These are phyloP conservation scores for Laspeyria flexula DNA, from an alignment of 2,888 invertebrate species.

Conservation along the genomic window DNA sequence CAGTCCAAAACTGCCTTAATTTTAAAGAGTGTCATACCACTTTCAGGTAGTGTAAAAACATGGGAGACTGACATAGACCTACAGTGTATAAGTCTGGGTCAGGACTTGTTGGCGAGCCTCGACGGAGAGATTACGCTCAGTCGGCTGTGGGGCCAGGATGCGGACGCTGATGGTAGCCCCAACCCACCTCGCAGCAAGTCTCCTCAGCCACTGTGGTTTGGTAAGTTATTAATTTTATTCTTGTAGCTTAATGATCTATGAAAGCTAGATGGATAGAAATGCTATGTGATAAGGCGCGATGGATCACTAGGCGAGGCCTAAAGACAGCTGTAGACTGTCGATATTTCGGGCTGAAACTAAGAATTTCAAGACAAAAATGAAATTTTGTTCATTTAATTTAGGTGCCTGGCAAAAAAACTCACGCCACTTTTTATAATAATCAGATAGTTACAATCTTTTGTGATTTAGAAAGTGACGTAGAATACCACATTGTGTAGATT, in stretches of 20 bases:
- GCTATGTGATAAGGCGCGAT: no score
- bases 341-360: no score
- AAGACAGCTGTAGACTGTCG: no score
- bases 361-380: no score
- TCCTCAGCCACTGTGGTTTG: constrained; percentile 78
- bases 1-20: background rate
- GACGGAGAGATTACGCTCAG: constrained; percentile 80
- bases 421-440: no score
- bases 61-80: constrained; percentile 87
- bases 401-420: no score
- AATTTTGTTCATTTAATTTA: no score
- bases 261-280: no score
- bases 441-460: no score
- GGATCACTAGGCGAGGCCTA: no score
- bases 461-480: no score
- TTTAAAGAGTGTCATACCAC: background rate
- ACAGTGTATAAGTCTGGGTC: constrained; percentile 87
- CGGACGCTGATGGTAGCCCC: constrained; percentile 67
- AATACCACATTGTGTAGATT: no score
- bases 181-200: constrained; percentile 63
- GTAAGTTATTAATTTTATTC: constrained; percentile 48
- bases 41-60: constrained; percentile 80
- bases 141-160: constrained; percentile 78
- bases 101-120: constrained; percentile 84
- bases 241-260: background rate